Evolutionary conservation across 2,797 vertebrate genomes (phyloP), one percentile per base, ranked within the genome.

Genomic region (Alosa sapidissima): DNA sequence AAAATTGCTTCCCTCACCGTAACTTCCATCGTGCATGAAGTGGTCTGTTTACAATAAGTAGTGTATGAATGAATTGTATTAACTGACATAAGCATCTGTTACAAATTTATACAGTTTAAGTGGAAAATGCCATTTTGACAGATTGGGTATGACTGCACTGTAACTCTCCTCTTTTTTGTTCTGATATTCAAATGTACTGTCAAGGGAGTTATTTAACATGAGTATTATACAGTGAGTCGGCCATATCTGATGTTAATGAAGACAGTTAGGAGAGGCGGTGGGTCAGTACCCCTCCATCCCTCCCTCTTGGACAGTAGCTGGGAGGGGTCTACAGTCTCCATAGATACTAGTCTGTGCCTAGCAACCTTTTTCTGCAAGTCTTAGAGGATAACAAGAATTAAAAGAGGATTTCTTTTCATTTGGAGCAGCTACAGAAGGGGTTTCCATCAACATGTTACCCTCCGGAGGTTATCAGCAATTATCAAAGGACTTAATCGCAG

Each of bases 311-410:
- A 82, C 49, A 54, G 81, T 54, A 54, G 54, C 82, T 84, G 60
- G 82, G 85, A 81, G 47, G 68, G 83, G 81, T 83, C 84, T 84
- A 49, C 14, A 21, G 85, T 88, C 86, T 83, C 85, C 87, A 88
- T 86, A 82, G 87, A 86, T 82, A 88, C 85, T 28, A n/a, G 83
- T 84, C 83, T 65, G 85, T 83, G 82, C 83, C 68, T 88, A 82
- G 87, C 87, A 88, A 88, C 87, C 85, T 84, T 81, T 48, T 45
- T 60, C 54, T 72, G 47, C 16, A 82, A 47, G 85, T 49, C 62
- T 13, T 13, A 45, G 58, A 87, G 84, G 62, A 75, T 78, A 84
- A 83, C 75, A 81, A 82, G 78, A 85, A 87, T 85, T 84, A 84
- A 78, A 78, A 84, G 48, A 85, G 78, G 82, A 85, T 84, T 84